Conservation (phyloP, 1,140 invertebrate genomes). For the Magallana ariakensis region DNA sequence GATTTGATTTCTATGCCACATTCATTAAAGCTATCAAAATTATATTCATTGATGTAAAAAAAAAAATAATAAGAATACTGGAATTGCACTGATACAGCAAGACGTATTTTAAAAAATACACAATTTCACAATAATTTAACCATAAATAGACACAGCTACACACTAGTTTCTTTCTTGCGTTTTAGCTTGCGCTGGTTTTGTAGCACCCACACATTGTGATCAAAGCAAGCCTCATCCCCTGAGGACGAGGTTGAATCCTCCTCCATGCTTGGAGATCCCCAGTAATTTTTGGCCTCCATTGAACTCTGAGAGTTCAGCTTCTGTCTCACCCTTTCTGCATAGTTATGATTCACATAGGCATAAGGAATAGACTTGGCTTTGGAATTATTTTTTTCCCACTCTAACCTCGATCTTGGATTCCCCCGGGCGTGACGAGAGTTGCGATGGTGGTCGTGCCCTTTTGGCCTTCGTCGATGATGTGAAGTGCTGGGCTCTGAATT, state of each 20-base stretch:
- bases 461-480: conserved; percentile 63
- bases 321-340: conserved; percentile 71
- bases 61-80: conserved; percentile 1
- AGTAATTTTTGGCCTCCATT: conserved; percentile 69
- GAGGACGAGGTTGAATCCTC: conserved; percentile 64
- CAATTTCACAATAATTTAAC: not conserved
- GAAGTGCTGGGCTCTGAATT: conserved; percentile 73
- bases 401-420: conserved; percentile 70
- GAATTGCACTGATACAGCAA: conserved; percentile 32
- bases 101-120: not conserved
- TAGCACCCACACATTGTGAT: conserved; percentile 74
- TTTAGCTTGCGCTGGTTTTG: conserved; percentile 67
- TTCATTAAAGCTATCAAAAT: no score
- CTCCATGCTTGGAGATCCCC: conserved; percentile 69
- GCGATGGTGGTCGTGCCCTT: conserved; percentile 63
- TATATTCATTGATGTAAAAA: not conserved
- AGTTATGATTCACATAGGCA: conserved; percentile 76
- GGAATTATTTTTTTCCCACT: conserved; percentile 69
- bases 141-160: conserved; percentile 45
- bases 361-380: conserved; percentile 70
- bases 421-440: conserved; percentile 65
- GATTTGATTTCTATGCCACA: no score
- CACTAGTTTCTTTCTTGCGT: conserved; percentile 76
- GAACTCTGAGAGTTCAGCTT: conserved; percentile 69
- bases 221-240: conserved; percentile 64